phyloP scores from a whole-genome alignment of 2,113 vertebrate genomes.

The Sakesphorus luctuosus region DNA sequence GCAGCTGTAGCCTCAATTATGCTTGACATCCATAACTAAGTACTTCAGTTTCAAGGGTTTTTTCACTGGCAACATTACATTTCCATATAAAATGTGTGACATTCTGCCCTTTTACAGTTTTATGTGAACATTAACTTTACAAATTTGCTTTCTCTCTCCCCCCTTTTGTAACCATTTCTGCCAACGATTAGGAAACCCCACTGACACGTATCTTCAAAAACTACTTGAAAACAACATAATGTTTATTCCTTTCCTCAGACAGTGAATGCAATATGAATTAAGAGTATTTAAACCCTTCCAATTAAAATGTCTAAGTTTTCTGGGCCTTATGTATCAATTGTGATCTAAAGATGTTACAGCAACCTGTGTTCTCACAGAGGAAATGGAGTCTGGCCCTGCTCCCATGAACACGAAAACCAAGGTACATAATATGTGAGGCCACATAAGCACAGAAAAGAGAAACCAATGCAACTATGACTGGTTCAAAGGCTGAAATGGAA shows the following conservation, averaged over 20 bases:
- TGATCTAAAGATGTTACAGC: neutral
- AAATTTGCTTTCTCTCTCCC: neutral
- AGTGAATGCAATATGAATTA: neutral
- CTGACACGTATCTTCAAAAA: neutral
- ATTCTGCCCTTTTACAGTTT: slow-evolving; percentile 27
- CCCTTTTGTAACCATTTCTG: neutral
- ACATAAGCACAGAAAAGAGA: neutral
- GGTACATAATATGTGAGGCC: neutral
- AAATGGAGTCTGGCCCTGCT: neutral
- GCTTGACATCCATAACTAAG: slow-evolving; percentile 45
- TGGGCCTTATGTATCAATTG: neutral
- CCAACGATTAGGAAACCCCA: neutral
- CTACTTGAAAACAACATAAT: neutral
- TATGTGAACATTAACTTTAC: slow-evolving; percentile 32
- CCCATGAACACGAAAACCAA: neutral
- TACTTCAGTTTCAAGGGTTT: slow-evolving; percentile 14
- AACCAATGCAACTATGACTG: neutral
- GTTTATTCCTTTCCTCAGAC: neutral
- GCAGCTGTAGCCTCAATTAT: slow-evolving; percentile 47
- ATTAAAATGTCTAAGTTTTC: neutral
- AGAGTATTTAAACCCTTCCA: neutral
- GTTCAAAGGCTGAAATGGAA: neutral
- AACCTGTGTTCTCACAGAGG: neutral
- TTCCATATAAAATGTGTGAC: slow-evolving; percentile 39
- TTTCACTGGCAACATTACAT: slow-evolving; percentile 6